These are phyloP conservation scores for Asobara japonica DNA, from an alignment of 1,140 invertebrate species.

Conservation along the genomic window DNA sequence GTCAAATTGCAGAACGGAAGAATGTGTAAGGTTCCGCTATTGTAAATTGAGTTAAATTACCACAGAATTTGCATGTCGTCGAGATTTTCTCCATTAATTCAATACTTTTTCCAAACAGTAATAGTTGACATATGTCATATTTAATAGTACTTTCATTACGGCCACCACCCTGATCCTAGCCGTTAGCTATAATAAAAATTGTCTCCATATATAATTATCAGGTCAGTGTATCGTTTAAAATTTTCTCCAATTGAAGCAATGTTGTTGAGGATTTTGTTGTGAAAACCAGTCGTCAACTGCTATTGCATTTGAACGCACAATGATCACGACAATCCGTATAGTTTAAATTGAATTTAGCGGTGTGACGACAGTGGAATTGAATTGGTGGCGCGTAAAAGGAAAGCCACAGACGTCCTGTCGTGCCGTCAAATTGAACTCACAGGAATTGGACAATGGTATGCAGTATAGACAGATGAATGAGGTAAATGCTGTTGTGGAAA, in stretches of 20 bases:
- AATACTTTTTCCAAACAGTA: too few relatives aligned
- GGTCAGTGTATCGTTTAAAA: neutral
- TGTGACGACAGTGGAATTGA: neutral
- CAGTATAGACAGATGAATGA: too few relatives aligned
- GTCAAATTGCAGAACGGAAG: too few relatives aligned
- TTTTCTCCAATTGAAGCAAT: neutral
- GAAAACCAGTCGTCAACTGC: neutral
- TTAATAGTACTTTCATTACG: too few relatives aligned
- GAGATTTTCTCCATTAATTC: too few relatives aligned
- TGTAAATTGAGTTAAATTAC: too few relatives aligned
- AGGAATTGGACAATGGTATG: neutral
- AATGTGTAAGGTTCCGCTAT: too few relatives aligned
- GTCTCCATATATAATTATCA: too few relatives aligned
- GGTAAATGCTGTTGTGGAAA: neutral
- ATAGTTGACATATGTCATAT: too few relatives aligned
- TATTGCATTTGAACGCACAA: slow-evolving; percentile 14
- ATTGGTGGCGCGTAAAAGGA: slow-evolving; percentile 12
- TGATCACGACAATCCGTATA: slow-evolving; percentile 5
- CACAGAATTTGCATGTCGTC: too few relatives aligned
- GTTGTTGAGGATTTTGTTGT: neutral
- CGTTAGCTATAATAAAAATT: too few relatives aligned
- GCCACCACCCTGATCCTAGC: too few relatives aligned
- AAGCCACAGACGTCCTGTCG: slow-evolving; percentile 9
- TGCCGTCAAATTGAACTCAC: neutral
- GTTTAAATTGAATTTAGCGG: neutral